phyloP scores from a whole-genome alignment of 1,140 invertebrate genomes.

The Cydia fagiglandana region DNA sequence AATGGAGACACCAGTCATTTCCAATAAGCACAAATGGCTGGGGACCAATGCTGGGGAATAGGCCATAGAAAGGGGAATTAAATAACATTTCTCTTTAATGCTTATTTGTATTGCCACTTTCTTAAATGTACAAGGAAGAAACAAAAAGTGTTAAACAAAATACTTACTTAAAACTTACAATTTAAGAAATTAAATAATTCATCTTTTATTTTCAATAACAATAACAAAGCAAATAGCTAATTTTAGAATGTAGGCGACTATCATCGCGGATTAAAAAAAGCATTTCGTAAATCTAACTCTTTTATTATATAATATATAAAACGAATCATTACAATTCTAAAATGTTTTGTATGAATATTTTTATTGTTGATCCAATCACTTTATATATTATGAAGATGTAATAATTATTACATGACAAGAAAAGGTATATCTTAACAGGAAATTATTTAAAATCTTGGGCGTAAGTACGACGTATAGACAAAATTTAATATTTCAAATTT shows the following conservation, averaged over 20 bases:
- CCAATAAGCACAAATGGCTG: too few species aligned
- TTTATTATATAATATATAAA: constrained; percentile 9
- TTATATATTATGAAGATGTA: not conserved
- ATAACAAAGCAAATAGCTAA: constrained; percentile 68
- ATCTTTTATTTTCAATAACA: constrained; percentile 61
- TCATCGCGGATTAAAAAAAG: constrained; percentile 27
- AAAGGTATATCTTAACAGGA: not conserved
- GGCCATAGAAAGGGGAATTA: constrained; percentile 16
- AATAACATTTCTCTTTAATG: constrained; percentile 64
- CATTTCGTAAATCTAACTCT: constrained; percentile 23
- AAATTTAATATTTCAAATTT: not conserved
- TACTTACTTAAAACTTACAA: constrained; percentile 59
- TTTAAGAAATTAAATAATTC: constrained; percentile 69
- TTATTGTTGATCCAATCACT: constrained; percentile 3
- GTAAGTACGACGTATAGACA: not conserved
- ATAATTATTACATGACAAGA: not conserved
- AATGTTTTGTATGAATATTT: not conserved
- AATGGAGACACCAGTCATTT: too few species aligned
- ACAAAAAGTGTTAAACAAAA: constrained; percentile 68
- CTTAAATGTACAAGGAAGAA: constrained; percentile 73
- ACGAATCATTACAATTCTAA: constrained; percentile 14
- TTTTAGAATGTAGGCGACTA: constrained; percentile 32
- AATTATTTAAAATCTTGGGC: not conserved
- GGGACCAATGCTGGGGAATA: too few species aligned
- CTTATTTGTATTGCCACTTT: constrained; percentile 71